A percentile compares a stretch with the other conserved stretches of the same genome.
phyloP scores from a whole-genome alignment of 2,888 invertebrate genomes.

The Nemapogon koenigi region DNA sequence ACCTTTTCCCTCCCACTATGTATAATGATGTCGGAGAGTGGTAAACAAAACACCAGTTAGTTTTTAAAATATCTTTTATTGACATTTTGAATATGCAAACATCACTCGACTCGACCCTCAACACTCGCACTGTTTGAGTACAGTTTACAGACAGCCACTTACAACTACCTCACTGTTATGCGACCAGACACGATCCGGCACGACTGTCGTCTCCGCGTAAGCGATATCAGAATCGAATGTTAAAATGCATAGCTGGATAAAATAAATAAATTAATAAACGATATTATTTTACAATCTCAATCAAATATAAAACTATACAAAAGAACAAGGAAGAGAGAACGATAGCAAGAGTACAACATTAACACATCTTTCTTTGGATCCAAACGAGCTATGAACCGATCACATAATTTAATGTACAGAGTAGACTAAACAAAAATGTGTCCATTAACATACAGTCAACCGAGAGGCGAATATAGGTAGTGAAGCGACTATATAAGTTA shows the following conservation, averaged over 20 bases:
- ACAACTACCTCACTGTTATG: neutral
- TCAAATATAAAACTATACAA: no score
- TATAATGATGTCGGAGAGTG: neutral
- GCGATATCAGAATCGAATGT: no score
- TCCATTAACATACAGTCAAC: no score
- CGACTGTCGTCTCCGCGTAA: neutral
- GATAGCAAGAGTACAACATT: no score
- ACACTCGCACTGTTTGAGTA: neutral
- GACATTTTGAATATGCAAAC: slow-evolving; percentile 59
- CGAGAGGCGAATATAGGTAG: no score
- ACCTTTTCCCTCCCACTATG: neutral
- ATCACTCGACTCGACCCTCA: slow-evolving; percentile 35
- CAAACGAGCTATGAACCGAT: no score
- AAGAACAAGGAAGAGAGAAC: no score
- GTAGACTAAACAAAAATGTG: no score
- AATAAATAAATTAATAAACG: slow-evolving; percentile 38
- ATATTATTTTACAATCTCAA: slow-evolving; percentile 37
- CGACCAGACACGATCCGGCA: neutral
- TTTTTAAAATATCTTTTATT: slow-evolving; percentile 63
- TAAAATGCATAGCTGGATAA: slow-evolving; percentile 56
- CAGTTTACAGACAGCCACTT: neutral
- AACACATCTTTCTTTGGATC: no score
- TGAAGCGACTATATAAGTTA: no score
- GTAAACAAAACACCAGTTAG: neutral
- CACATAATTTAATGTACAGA: no score